Base-by-base conservation (phyloP, 2,888 invertebrate species). In the Synanthedon vespiformis region DNA sequence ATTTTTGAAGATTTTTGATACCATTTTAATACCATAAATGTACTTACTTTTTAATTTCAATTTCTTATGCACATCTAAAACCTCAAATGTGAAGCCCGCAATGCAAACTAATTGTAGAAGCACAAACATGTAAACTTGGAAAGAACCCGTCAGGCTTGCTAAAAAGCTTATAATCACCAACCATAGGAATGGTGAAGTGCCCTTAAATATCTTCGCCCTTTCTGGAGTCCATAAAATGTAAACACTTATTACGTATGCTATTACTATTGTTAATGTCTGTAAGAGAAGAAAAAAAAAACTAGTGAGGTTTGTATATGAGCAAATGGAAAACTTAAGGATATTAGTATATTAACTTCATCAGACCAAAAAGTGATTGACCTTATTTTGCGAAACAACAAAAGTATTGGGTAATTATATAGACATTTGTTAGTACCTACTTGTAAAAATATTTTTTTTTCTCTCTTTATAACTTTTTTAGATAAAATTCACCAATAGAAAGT, bases 121-220 rank as follows among this genome's bases (percentile, higher is more conserved):
- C 14, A 93, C 81, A 73, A 95, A 94, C 14, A 92, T 89, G 50
- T 93, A 90, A n/a, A 94, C 91, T 76, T 94, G 92, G 47, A 94
- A 89, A 1, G 92, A 89, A 1, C 94, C 95, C 2, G 94, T 89
- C 41, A 93, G 88, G 61, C 93, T 92, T 49, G 95, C 92, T 11
- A 93, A 64, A 68, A 92, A 95, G 59, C 94, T 90, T 16, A 94
- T 91, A 40, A 94, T 77, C 4, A 94, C 84, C 12, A 94, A 79
- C 96, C 96, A 97, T 18, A 94, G 76, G 1, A 89, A 77, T 59
- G 92, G 91, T 0, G 96, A 92, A 10, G 91, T 89, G 51, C 91
- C 88, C 47, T 92, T 90, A 67, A 94, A 93, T 53, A 89, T 80
- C 5, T 80, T 79, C 14, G 91, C 90, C 56, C 92, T 91, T 56